Evolutionary conservation across 2,888 invertebrate species (phyloP).

Genomic region (Strigamia crassipes): DNA sequence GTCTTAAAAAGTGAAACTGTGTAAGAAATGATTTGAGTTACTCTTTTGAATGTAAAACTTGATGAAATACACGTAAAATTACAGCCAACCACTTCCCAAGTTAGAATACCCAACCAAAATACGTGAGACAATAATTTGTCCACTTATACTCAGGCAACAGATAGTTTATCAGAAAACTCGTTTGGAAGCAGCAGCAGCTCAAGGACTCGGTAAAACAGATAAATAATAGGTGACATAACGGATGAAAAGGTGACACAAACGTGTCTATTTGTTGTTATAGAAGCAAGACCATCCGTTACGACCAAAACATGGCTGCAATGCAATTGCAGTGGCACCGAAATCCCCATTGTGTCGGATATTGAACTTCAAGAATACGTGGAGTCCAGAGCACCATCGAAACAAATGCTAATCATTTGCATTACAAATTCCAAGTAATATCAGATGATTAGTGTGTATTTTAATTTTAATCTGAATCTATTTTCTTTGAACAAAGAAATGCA

Average conservation of each 20-base stretch:
- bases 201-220: not conserved
- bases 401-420: constrained; percentile 41
- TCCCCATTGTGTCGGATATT: not conserved
- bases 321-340: constrained; percentile 31
- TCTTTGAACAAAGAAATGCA: not conserved
- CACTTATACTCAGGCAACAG: not conserved
- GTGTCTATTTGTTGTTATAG: no score
- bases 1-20: no score
- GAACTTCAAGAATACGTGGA: constrained; percentile 39
- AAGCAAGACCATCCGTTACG: not conserved
- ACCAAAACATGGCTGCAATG: constrained; percentile 20
- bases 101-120: not conserved
- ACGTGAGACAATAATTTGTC: not conserved
- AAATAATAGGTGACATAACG: no score
- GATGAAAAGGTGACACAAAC: no score
- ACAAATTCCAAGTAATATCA: constrained; percentile 12
- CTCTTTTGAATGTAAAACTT: not conserved
- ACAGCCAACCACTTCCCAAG: not conserved
- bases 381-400: not conserved
- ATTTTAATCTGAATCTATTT: not conserved
- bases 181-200: not conserved
- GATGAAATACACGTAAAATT: not conserved
- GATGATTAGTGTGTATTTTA: not conserved
- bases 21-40: not conserved
- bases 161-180: not conserved